Base-by-base conservation (phyloP, 2,797 vertebrate species). In the Megalops cyprinoides region DNA sequence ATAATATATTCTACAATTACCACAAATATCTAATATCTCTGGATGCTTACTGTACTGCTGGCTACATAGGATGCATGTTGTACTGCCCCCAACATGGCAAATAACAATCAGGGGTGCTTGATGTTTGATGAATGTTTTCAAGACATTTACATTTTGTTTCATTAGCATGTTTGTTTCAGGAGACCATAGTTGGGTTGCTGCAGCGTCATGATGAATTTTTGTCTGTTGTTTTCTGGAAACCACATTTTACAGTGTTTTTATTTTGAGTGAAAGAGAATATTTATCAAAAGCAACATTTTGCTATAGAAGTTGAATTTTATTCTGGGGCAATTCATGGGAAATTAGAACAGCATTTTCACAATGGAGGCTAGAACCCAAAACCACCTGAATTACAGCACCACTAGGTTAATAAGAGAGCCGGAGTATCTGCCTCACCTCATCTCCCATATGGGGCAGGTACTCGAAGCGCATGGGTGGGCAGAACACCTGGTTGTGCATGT, bases 401-500 rank as follows among this genome's bases (percentile, higher is more conserved):
- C 18, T 20, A 1, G 28, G 31, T 4, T 39, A 15, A 37, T 37
- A 69, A 31, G 20, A 31, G 28, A 31, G 10, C 28, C 18, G 4
- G 2, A 34, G 25, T 4, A 15, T 0, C 7, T 3, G 42, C 5
- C 89, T 92, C 89, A 98, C 98, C 97, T 99, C 98, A 0, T 99
- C 98, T 31, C 97, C 98, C 96, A 99, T 98, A 90, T 99, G 98
- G 0, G 97, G 97, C 92, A 98, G 97, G 92, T 97, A 99, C 93
- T 99, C 98, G 0, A 99, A 99, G 87, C 96, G 97, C 25, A 98
- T 93, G 0, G 98, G 98, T 0, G 98, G 98, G 89, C 98, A 99
- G 93, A 99, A 99, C 84, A 97, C 96, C 88, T 98, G 97, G 87
- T 96, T 96, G 91, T 97, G 97, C 88, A 95, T 95, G 90, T 99